Conservation (phyloP, 37 sponge, comb jelly and placozoan species). For the Ephydatia muelleri region DNA sequence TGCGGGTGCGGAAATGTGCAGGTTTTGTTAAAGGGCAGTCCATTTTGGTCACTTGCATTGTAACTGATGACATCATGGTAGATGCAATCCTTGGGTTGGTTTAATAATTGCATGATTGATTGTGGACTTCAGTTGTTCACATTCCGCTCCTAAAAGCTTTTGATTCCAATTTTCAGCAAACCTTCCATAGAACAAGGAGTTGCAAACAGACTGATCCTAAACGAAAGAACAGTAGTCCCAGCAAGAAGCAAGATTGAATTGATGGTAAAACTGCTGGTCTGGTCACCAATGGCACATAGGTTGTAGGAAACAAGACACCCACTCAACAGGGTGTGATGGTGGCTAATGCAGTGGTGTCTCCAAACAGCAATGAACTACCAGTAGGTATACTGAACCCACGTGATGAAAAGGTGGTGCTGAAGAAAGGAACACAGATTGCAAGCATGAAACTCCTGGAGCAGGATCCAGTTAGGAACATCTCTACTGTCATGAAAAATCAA, state of each 20-base stretch:
- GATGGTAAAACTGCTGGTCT: not conserved
- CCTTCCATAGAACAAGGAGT: not conserved
- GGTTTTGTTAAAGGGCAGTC: not conserved
- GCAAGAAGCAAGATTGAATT: not conserved
- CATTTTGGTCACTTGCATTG: not conserved
- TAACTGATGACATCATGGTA: not conserved
- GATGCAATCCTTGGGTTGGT: not conserved
- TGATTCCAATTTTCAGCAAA: not conserved
- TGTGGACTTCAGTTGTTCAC: not conserved
- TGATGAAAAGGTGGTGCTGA: slow-evolving; percentile 1
- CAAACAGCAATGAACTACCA: not conserved
- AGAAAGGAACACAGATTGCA: slow-evolving; percentile 18
- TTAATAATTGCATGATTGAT: not conserved
- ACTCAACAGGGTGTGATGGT: not conserved
- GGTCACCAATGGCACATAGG: not conserved
- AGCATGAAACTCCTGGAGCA: not conserved
- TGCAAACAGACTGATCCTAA: not conserved
- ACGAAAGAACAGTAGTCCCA: not conserved
- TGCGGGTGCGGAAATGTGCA: not conserved
- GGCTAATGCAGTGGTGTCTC: not conserved
- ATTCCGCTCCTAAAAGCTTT: not conserved
- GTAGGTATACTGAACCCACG: slow-evolving; percentile 19
- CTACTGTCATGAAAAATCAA: not conserved
- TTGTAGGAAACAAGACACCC: not conserved
- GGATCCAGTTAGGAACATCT: not conserved